Evolutionary conservation across 1,140 invertebrate species (phyloP).

Genomic region (Dryas iulia): DNA sequence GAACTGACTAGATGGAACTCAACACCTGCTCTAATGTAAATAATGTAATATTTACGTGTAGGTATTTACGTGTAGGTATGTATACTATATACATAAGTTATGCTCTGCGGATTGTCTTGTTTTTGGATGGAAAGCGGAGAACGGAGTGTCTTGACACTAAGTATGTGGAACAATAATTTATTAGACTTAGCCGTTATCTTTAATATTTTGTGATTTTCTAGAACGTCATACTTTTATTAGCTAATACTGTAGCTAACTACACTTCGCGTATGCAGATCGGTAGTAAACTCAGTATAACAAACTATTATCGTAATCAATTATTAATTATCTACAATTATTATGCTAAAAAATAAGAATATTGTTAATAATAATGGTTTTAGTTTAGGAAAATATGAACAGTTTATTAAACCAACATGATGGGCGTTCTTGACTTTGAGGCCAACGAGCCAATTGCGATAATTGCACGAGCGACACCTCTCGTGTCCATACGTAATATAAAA

Average conservation of each 20-base stretch:
- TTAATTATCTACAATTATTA: not conserved
- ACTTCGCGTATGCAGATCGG: no score
- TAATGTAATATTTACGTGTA: no score
- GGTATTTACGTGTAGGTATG: no score
- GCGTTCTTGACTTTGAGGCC: constrained; percentile 67
- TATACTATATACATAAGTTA: no score
- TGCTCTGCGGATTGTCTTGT: no score
- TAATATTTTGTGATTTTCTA: no score
- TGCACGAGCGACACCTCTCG: constrained; percentile 64
- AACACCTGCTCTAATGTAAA: constrained; percentile 4
- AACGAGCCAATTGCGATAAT: constrained; percentile 77
- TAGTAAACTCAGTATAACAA: not conserved
- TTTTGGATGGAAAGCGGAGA: no score
- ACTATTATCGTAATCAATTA: not conserved
- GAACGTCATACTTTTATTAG: no score
- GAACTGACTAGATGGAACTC: constrained; percentile 25
- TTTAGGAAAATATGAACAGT: constrained; percentile 19
- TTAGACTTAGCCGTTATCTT: no score
- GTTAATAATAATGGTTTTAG: constrained; percentile 7
- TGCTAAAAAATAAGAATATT: constrained; percentile 21
- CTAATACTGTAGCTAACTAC: no score
- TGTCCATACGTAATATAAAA: constrained; percentile 33
- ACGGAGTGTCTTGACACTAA: no score
- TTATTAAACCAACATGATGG: constrained; percentile 48
- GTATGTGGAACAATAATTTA: no score